A percentile compares a stretch with the other conserved stretches of the same genome.
phyloP scores from a whole-genome alignment of 2,797 vertebrate genomes.

The Paratrypauchen microcephalus region DNA sequence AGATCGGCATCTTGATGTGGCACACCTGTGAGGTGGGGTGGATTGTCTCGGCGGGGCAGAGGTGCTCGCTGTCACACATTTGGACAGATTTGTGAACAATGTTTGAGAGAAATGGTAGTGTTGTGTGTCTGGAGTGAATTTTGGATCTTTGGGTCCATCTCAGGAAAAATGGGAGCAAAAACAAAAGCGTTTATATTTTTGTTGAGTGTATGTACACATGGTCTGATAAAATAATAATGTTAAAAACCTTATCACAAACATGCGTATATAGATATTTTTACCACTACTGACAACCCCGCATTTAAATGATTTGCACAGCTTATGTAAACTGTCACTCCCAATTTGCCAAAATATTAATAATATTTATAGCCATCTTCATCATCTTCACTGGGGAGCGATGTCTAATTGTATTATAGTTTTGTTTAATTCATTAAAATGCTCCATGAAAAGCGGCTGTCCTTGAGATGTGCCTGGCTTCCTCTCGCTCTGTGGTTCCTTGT shows the following conservation, averaged over 20 bases:
- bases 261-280: not conserved
- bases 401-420: constrained; percentile 26
- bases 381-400: not conserved
- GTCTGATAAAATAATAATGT: not conserved
- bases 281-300: not conserved
- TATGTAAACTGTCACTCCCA: constrained; percentile 14
- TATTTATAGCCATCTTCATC: constrained; percentile 12
- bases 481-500: too few relatives aligned
- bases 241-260: not conserved
- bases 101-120: too few relatives aligned
- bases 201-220: too few relatives aligned
- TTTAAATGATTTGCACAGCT: not conserved
- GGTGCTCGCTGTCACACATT: too few relatives aligned
- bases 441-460: constrained; percentile 25
- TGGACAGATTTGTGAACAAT: too few relatives aligned
- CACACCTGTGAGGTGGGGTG: too few relatives aligned
- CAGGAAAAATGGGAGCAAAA: too few relatives aligned
- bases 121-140: too few relatives aligned
- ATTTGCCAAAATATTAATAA: constrained; percentile 12
- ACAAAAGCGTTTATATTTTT: too few relatives aligned
- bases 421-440: constrained; percentile 15
- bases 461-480: constrained; percentile 21
- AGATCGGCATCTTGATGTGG: too few relatives aligned
- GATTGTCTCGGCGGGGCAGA: too few relatives aligned
- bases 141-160: too few relatives aligned